These are phyloP conservation scores for Cistogaster globosa DNA, from an alignment of 2,888 invertebrate species.

Conservation along the genomic window DNA sequence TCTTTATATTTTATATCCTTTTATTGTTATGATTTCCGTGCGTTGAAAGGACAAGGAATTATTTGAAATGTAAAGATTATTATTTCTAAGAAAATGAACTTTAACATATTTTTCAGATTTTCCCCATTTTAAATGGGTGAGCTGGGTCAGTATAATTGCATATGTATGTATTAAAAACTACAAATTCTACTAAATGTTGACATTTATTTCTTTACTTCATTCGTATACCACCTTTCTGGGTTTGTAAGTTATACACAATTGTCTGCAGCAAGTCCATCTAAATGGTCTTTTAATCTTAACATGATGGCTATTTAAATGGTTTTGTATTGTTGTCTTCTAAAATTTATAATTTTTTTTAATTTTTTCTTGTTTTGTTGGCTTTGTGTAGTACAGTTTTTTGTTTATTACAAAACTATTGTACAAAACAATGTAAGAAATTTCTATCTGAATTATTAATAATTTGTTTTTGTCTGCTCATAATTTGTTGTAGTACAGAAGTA, in stretches of 20 bases:
- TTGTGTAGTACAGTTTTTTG: constrained; percentile 9
- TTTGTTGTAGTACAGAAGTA: constrained; percentile 1
- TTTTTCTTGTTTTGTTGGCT: constrained; percentile 24
- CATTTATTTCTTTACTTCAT: not conserved
- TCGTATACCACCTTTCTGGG: not conserved
- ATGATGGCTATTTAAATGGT: constrained; percentile 64
- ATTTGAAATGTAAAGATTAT: constrained; percentile 44
- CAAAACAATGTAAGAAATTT: constrained; percentile 3
- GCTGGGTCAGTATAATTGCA: not conserved
- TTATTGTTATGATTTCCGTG: constrained; percentile 69
- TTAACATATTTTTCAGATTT: constrained; percentile 49
- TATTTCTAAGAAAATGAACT: constrained; percentile 52
- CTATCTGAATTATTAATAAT: constrained; percentile 43
- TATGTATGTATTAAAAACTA: not conserved
- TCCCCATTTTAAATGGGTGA: too few relatives aligned
- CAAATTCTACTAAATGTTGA: too few relatives aligned
- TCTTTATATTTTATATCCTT: constrained; percentile 58
- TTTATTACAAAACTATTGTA: constrained; percentile 37
- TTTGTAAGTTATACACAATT: not conserved
- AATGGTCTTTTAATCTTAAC: constrained; percentile 46
- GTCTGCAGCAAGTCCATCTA: not conserved
- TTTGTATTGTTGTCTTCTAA: constrained; percentile 56
- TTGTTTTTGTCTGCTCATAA: constrained; percentile 44
- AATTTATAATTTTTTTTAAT: constrained; percentile 61
- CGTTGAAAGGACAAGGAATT: constrained; percentile 58